Conservation (phyloP, 2,113 vertebrate species). For the Uropsilus gracilis region DNA sequence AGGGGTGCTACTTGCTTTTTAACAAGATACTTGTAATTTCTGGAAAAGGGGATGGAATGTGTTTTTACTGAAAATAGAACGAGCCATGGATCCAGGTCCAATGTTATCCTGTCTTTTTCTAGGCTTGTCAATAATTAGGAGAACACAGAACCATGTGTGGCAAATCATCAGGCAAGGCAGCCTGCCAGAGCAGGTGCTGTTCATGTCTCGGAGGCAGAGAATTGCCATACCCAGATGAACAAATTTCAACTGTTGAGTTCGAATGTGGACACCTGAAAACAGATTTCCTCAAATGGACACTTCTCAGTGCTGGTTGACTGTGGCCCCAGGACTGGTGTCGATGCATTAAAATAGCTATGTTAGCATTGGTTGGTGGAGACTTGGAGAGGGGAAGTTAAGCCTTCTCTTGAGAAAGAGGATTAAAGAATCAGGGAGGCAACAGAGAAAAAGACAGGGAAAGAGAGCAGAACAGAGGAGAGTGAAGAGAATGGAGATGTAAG, state of each 20-base stretch:
- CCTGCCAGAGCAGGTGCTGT: neutral
- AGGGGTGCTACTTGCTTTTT: neutral
- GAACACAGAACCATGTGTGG: neutral
- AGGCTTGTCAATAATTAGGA: neutral
- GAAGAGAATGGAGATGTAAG: too few relatives aligned
- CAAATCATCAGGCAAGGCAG: neutral
- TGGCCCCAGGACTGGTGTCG: too few relatives aligned
- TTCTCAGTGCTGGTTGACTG: too few relatives aligned
- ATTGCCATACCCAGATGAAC: neutral
- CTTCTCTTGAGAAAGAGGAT: too few relatives aligned
- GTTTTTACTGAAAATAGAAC: neutral
- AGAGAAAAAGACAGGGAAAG: too few relatives aligned
- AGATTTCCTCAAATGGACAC: constrained; percentile 5
- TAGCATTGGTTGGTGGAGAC: too few relatives aligned
- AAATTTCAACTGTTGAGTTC: neutral
- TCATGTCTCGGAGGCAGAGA: neutral
- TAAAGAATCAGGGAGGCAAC: too few relatives aligned
- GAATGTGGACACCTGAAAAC: neutral
- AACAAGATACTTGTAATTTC: neutral
- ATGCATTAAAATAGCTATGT: too few relatives aligned
- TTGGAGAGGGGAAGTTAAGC: too few relatives aligned
- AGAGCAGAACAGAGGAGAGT: too few relatives aligned
- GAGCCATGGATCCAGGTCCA: neutral
- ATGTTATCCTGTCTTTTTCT: neutral
- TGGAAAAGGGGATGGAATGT: neutral